Conservation (phyloP, 1,140 invertebrate species). For the Delia radicum region DNA sequence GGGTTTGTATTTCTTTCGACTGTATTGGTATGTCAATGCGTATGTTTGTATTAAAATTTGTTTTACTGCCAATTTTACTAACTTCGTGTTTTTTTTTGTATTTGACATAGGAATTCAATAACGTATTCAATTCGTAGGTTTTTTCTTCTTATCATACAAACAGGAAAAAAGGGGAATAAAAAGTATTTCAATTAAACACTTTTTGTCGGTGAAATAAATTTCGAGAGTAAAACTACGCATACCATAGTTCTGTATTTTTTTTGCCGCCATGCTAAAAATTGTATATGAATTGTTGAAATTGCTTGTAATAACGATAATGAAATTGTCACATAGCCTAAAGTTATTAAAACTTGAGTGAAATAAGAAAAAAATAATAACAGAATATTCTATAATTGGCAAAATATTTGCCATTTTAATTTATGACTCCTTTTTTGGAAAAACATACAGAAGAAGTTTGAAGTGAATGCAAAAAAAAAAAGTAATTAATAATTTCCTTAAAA, state of each 20-base stretch:
- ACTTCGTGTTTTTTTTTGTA: background rate
- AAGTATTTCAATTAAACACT: background rate
- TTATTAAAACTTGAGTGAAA: background rate
- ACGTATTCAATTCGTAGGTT: background rate
- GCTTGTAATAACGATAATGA: background rate
- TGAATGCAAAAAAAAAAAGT: background rate
- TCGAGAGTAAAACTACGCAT: background rate
- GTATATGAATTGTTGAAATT: background rate
- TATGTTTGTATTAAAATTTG: background rate
- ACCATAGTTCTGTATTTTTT: background rate
- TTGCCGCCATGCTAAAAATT: background rate
- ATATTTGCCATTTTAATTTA: constrained; percentile 4
- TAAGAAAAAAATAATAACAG: background rate
- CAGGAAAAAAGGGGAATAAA: background rate
- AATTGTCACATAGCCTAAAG: background rate
- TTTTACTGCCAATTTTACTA: background rate
- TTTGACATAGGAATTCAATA: background rate
- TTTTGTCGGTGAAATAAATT: background rate
- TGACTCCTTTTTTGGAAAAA: background rate
- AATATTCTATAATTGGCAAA: background rate
- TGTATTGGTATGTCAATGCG: no score
- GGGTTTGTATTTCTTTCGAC: no score
- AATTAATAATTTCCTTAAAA: background rate
- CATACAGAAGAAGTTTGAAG: background rate
- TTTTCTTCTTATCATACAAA: background rate